Evolutionary conservation across 2,797 vertebrate species (phyloP).

Genomic region (Intellagama lesueurii): DNA sequence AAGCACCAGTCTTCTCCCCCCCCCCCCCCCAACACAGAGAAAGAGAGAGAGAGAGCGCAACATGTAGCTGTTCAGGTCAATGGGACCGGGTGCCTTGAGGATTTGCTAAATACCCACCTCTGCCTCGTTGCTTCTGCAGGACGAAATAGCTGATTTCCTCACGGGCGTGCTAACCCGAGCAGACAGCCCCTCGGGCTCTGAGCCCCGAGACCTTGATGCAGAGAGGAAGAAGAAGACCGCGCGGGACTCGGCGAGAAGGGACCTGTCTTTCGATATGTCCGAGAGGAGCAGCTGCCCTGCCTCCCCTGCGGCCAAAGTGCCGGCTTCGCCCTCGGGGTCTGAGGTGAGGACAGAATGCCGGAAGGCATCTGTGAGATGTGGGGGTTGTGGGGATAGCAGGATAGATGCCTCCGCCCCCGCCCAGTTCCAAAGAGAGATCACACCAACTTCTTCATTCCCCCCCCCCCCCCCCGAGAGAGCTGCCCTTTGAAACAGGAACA

Average conservation of each 20-base stretch:
- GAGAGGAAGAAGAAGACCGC: slow-evolving; percentile 89
- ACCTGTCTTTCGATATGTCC: slow-evolving; percentile 88
- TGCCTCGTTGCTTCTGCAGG: slow-evolving; percentile 73
- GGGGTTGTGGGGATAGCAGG: background rate
- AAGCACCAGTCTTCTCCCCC: background rate
- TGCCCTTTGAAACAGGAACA: too few relatives aligned
- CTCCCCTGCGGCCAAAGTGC: slow-evolving; percentile 88
- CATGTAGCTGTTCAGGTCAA: too few relatives aligned
- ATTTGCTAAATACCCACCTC: too few relatives aligned
- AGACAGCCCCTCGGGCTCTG: slow-evolving; percentile 86
- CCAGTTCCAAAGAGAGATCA: background rate
- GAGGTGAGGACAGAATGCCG: slow-evolving; percentile 81
- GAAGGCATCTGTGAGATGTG: background rate
- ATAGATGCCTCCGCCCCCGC: background rate
- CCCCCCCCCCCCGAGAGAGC: too few relatives aligned
- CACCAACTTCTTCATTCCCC: too few relatives aligned
- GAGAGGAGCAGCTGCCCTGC: slow-evolving; percentile 88
- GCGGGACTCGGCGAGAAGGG: slow-evolving; percentile 82
- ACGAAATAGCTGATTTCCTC: slow-evolving; percentile 96
- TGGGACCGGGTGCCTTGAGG: too few relatives aligned
- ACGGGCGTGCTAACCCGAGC: slow-evolving; percentile 90
- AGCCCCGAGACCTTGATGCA: slow-evolving; percentile 91
- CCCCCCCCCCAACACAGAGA: too few relatives aligned
- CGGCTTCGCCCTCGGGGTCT: slow-evolving; percentile 92
- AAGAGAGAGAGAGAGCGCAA: too few relatives aligned